Conservation (phyloP, 2,888 invertebrate genomes). For the Platycheirus albimanus region DNA sequence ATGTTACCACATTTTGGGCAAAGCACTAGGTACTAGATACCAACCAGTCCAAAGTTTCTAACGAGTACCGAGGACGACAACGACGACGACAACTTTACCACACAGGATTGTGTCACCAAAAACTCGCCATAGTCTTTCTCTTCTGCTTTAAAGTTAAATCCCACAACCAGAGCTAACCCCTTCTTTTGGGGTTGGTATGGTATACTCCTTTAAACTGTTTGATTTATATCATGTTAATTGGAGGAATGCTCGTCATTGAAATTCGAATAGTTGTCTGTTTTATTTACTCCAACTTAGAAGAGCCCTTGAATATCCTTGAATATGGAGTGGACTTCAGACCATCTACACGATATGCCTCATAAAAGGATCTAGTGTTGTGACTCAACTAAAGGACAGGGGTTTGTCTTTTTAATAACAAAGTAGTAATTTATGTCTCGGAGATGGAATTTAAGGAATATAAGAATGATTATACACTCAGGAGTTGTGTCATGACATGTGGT, state of each 20-base stretch:
- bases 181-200: not conserved
- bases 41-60: slow-evolving; percentile 52
- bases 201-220: slow-evolving; percentile 60
- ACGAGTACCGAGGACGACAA: too few species aligned
- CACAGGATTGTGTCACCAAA: slow-evolving; percentile 52
- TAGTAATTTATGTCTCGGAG: slow-evolving; percentile 61
- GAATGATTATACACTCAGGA: slow-evolving; percentile 56
- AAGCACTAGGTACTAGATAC: slow-evolving; percentile 13
- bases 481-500: slow-evolving; percentile 60
- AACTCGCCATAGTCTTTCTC: slow-evolving; percentile 9
- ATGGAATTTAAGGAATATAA: slow-evolving; percentile 11
- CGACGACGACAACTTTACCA: slow-evolving; percentile 50
- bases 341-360: slow-evolving; percentile 46
- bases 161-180: slow-evolving; percentile 7
- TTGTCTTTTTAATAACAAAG: slow-evolving; percentile 46
- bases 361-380: slow-evolving; percentile 36
- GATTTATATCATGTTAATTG: slow-evolving; percentile 75
- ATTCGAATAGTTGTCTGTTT: slow-evolving; percentile 70
- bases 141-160: slow-evolving; percentile 30
- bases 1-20: slow-evolving; percentile 63
- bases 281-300: slow-evolving; percentile 59
- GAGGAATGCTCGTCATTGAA: slow-evolving; percentile 70
- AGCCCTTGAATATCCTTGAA: slow-evolving; percentile 30
- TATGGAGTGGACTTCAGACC: slow-evolving; percentile 24
- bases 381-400: slow-evolving; percentile 28